Conservation (phyloP, 2,888 invertebrate species). For the Dasysyrphus albostriatus region DNA sequence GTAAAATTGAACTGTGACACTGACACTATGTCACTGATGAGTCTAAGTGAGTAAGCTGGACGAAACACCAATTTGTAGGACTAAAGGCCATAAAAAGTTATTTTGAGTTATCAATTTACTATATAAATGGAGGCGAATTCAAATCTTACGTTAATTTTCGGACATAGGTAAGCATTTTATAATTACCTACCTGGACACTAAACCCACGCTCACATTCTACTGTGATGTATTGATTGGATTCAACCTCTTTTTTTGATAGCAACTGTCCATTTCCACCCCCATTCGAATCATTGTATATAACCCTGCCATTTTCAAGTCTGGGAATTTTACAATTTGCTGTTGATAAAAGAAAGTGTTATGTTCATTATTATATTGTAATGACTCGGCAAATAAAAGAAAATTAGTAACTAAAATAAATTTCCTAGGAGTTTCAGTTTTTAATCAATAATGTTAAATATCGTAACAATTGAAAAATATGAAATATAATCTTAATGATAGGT, state of each 20-base stretch:
- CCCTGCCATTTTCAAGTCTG: conserved; percentile 44
- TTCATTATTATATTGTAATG: not conserved
- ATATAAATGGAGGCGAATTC: too few species aligned
- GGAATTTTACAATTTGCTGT: conserved; percentile 51
- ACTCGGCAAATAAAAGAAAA: not conserved
- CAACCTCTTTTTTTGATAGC: conserved; percentile 82
- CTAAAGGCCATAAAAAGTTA: too few species aligned
- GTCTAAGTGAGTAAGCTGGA: too few species aligned
- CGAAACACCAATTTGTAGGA: too few species aligned
- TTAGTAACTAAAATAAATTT: not conserved
- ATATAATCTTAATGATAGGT: too few species aligned
- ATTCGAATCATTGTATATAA: conserved; percentile 42
- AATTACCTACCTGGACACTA: conserved; percentile 68
- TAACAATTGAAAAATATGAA: too few species aligned
- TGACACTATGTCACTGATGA: too few species aligned
- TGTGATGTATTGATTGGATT: conserved; percentile 88
- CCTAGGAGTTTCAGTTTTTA: conserved; percentile 29
- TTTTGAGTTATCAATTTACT: too few species aligned
- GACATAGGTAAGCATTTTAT: too few species aligned
- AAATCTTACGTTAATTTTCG: too few species aligned
- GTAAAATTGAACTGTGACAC: too few species aligned
- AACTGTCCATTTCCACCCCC: conserved; percentile 5
- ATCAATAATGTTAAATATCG: too few species aligned
- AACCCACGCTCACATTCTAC: conserved; percentile 89
- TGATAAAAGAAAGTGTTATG: not conserved